Conservation (phyloP, 2,797 vertebrate species). For the Silurus aristotelis region DNA sequence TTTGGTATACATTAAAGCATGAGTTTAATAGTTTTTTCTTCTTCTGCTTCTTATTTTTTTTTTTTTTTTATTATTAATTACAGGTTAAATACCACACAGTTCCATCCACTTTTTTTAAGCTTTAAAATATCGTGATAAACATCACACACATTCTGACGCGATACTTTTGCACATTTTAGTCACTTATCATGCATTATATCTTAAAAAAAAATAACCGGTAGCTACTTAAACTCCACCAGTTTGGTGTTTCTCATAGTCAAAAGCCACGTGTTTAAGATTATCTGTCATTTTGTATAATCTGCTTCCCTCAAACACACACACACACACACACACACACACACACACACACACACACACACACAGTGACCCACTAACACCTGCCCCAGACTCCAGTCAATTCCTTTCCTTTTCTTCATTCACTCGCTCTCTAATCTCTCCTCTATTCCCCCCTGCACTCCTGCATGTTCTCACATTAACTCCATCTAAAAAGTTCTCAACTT, state of each 20-base stretch:
- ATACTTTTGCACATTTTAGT: not conserved
- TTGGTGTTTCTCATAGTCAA: constrained; percentile 40
- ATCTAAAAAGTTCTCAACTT: not conserved
- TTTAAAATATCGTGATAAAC: not conserved
- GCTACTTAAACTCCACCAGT: constrained; percentile 29
- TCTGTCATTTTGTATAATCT: constrained; percentile 38
- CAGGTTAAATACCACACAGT: not conserved
- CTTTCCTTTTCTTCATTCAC: constrained; percentile 47
- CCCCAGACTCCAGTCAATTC: constrained; percentile 46
- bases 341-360: constrained; percentile 38
- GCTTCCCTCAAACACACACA: not conserved
- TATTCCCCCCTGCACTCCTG: not conserved
- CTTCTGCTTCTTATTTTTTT: too few relatives aligned
- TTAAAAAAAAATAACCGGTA: not conserved
- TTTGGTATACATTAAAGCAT: too few relatives aligned
- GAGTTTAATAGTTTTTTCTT: too few relatives aligned
- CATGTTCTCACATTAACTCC: constrained; percentile 17
- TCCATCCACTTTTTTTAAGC: not conserved
- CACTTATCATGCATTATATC: not conserved
- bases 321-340: constrained; percentile 28
- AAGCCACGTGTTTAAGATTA: constrained; percentile 54
- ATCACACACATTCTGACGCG: not conserved
- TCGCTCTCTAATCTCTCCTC: constrained; percentile 21
- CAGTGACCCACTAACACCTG: constrained; percentile 60
- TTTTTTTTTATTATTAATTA: not conserved